phyloP scores from a whole-genome alignment of 2,113 vertebrate species.

The Lepisosteus osseus region DNA sequence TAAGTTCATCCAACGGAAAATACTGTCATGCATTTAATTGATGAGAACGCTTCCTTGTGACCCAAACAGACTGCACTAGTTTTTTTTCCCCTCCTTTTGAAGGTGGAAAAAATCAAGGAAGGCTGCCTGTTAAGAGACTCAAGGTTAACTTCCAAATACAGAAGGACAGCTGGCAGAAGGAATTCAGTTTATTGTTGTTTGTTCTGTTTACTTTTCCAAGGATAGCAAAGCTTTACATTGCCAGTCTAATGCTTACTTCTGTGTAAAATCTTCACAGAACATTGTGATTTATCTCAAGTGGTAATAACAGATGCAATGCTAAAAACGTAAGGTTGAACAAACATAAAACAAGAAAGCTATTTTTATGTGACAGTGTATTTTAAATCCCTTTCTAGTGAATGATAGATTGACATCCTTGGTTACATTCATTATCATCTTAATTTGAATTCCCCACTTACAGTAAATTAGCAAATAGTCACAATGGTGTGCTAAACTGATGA shows the following conservation, averaged over 20 bases:
- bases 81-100: conserved; percentile 6
- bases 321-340: no score
- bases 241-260: conserved; percentile 21
- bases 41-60: conserved; percentile 58
- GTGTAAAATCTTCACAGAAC: not conserved
- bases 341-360: no score
- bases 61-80: conserved; percentile 35
- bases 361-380: no score
- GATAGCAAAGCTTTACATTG: conserved; percentile 22
- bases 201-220: conserved; percentile 47
- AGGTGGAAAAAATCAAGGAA: conserved; percentile 31
- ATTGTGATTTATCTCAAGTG: no score
- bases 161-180: conserved; percentile 51
- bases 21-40: conserved; percentile 71
- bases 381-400: no score
- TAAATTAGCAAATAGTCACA: no score
- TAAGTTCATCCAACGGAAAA: conserved; percentile 69
- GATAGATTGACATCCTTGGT: no score
- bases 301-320: no score
- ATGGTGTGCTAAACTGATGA: no score
- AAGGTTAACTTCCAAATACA: conserved; percentile 46
- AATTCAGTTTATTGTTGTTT: conserved; percentile 29
- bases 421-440: no score
- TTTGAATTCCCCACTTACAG: no score
- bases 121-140: conserved; percentile 28